A percentile compares a stretch with the other conserved stretches of the same genome.
Evolutionary conservation across 2,113 vertebrate genomes (phyloP).

Genomic region (Burhinus bistriatus): DNA sequence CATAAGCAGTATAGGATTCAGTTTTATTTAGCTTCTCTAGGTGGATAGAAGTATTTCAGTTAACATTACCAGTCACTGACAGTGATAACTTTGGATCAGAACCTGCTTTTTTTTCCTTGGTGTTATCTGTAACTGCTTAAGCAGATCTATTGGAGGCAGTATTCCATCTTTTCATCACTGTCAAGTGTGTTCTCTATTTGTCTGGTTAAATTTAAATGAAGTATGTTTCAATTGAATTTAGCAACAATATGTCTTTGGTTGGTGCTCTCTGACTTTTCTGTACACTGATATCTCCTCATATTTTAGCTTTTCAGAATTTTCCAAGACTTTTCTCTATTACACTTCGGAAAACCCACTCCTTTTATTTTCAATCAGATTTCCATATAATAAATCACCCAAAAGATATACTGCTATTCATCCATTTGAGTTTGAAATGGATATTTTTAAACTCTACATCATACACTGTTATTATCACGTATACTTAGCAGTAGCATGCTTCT

Average conservation of each 20-base stretch:
- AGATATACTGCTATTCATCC: neutral
- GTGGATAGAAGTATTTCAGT: neutral
- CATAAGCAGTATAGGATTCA: neutral
- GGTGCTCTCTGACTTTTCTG: neutral
- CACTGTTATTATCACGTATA: neutral
- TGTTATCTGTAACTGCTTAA: neutral
- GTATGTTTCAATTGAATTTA: neutral
- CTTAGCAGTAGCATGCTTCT: neutral
- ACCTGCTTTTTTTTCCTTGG: neutral
- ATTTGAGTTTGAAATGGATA: neutral
- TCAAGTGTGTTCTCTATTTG: neutral
- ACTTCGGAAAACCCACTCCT: neutral
- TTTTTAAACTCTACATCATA: neutral
- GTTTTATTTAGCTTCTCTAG: neutral
- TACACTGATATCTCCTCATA: neutral
- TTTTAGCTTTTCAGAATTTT: neutral
- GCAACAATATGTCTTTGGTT: neutral
- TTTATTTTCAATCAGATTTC: neutral
- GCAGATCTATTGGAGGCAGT: neutral
- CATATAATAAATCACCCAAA: neutral
- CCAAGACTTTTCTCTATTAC: neutral
- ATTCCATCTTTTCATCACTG: neutral
- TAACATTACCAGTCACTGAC: neutral
- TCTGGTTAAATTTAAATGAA: constrained; percentile 1
- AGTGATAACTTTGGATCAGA: neutral